A percentile compares a stretch with the other conserved stretches of the same genome.
Conservation (phyloP, 2,113 vertebrate genomes). For the Etia nguti region DNA sequence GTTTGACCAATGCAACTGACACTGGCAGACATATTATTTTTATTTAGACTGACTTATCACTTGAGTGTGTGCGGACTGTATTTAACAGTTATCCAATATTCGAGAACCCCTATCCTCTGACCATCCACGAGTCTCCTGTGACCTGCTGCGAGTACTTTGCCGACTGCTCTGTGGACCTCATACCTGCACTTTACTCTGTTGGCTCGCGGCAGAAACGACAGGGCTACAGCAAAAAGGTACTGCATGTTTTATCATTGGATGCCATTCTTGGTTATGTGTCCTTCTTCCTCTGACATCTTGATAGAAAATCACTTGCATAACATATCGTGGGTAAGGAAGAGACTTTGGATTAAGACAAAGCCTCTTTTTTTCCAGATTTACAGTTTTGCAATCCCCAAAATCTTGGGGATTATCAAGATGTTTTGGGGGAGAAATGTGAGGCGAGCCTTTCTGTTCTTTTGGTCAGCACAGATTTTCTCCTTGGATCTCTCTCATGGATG, state of each 20-base stretch:
- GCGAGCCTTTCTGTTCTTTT: background rate
- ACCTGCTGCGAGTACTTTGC: conserved; percentile 99
- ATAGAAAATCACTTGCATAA: background rate
- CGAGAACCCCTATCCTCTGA: conserved; percentile 97
- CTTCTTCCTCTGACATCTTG: background rate
- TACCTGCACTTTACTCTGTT: conserved; percentile 98
- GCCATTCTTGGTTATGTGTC: background rate
- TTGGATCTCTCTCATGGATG: background rate
- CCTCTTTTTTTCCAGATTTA: background rate
- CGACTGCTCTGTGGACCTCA: conserved; percentile 95
- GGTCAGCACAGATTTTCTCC: background rate
- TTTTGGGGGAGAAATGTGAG: background rate
- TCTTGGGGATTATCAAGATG: background rate
- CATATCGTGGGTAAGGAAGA: background rate
- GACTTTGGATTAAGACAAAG: background rate
- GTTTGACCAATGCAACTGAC: background rate
- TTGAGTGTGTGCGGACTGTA: background rate
- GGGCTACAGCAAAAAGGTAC: conserved; percentile 99
- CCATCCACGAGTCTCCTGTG: conserved; percentile 96
- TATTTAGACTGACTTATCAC: background rate
- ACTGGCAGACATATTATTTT: background rate
- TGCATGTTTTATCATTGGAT: background rate
- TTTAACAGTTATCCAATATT: conserved; percentile 93
- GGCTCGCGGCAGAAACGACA: conserved; percentile 96
- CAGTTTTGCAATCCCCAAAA: background rate